These are phyloP conservation scores for Dicaeum eximium DNA, from an alignment of 2,113 vertebrate species.

Conservation along the genomic window DNA sequence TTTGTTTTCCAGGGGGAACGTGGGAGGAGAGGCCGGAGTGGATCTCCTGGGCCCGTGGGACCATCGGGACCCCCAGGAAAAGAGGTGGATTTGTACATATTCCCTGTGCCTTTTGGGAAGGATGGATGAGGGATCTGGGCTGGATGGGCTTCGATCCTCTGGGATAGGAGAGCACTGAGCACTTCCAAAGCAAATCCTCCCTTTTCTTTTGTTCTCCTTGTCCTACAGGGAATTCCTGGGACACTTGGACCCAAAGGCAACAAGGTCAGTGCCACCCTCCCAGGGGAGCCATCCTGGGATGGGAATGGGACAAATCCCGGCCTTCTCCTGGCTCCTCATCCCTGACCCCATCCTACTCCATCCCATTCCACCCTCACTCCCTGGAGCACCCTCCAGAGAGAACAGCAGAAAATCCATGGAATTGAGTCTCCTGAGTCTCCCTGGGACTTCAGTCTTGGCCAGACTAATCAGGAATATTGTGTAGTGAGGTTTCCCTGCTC, in stretches of 20 bases:
- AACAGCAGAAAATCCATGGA: not conserved
- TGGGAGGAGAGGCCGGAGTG: conserved; percentile 82
- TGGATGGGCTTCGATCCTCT: not conserved
- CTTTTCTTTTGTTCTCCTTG: not conserved
- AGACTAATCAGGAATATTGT: not conserved
- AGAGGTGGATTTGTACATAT: conserved; percentile 54
- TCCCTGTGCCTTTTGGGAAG: not conserved
- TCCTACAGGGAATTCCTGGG: conserved; percentile 75
- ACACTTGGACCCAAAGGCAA: conserved; percentile 77
- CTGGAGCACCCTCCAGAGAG: not conserved
- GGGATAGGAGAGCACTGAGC: not conserved
- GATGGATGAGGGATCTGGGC: not conserved
- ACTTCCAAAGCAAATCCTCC: not conserved
- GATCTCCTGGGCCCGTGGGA: conserved; percentile 74
- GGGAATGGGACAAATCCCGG: not conserved
- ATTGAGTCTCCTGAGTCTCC: not conserved
- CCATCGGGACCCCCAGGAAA: conserved; percentile 70
- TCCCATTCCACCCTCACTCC: not conserved
- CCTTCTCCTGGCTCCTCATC: not conserved
- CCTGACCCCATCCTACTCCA: not conserved
- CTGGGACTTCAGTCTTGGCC: not conserved
- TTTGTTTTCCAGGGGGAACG: conserved; percentile 75
- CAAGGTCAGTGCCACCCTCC: conserved; percentile 69
- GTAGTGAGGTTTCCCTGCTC: not conserved
- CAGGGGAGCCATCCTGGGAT: not conserved